phyloP scores from a whole-genome alignment of 2,797 vertebrate species.

The Tapera naevia region DNA sequence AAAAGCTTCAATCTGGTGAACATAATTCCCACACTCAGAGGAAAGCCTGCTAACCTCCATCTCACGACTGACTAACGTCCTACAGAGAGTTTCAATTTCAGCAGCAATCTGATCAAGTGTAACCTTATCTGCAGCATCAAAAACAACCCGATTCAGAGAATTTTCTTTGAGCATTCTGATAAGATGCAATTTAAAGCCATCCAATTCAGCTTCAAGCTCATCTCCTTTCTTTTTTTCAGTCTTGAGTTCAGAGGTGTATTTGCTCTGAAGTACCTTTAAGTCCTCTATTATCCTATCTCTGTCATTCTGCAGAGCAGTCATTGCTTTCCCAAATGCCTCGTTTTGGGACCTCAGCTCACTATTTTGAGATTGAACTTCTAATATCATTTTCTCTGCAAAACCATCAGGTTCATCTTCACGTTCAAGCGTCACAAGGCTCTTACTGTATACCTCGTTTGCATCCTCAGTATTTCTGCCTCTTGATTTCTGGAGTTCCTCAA shows the following conservation, averaged over 20 bases:
- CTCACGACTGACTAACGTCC: conserved; percentile 73
- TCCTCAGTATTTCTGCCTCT: conserved; percentile 60
- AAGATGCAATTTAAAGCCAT: conserved; percentile 73
- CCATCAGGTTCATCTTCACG: conserved; percentile 57
- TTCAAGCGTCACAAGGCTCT: conserved; percentile 48
- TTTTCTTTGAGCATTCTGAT: conserved; percentile 71
- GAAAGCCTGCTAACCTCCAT: conserved; percentile 74
- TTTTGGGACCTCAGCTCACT: conserved; percentile 78
- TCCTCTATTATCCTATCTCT: conserved; percentile 85
- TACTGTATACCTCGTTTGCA: conserved; percentile 69
- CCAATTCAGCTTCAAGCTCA: conserved; percentile 73
- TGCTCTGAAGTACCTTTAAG: conserved; percentile 80
- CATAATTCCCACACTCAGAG: conserved; percentile 73
- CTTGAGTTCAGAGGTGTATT: conserved; percentile 78
- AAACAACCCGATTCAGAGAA: conserved; percentile 52
- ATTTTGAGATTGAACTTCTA: conserved; percentile 70
- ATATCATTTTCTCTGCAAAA: conserved; percentile 69
- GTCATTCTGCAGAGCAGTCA: conserved; percentile 86
- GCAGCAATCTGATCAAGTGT: conserved; percentile 65
- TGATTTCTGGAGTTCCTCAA: conserved; percentile 65
- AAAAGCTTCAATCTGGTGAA: conserved; percentile 83
- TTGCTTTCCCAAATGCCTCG: conserved; percentile 84
- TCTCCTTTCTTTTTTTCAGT: conserved; percentile 70
- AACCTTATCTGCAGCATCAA: conserved; percentile 73
- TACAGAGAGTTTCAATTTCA: conserved; percentile 75